phyloP scores from a whole-genome alignment of 2,113 vertebrate genomes.

The Paramormyrops kingsleyae region DNA sequence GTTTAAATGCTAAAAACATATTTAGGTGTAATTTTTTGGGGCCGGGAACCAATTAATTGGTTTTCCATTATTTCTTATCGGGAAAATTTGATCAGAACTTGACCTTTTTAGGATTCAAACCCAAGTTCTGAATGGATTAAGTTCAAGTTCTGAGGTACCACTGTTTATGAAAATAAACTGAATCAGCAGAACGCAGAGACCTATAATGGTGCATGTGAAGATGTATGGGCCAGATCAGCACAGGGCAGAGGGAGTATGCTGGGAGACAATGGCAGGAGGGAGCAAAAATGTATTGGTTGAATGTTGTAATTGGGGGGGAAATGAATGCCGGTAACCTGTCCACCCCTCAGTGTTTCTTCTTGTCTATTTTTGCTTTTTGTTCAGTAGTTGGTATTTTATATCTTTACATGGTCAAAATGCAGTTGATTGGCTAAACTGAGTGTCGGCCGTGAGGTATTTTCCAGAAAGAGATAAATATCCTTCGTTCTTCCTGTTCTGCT shows the following conservation, averaged over 20 bases:
- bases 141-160: too few relatives aligned
- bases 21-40: too few relatives aligned
- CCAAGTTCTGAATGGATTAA: too few relatives aligned
- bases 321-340: background rate
- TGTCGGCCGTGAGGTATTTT: background rate
- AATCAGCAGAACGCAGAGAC: too few relatives aligned
- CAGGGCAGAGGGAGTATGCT: background rate
- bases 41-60: too few relatives aligned
- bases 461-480: background rate
- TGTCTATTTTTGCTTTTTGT: background rate
- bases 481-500: background rate
- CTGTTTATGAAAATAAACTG: too few relatives aligned
- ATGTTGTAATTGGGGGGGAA: background rate
- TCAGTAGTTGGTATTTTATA: background rate
- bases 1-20: too few relatives aligned
- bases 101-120: too few relatives aligned
- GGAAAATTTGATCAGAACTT: too few relatives aligned
- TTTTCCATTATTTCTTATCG: too few relatives aligned
- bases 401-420: background rate
- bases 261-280: background rate
- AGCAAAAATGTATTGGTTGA: background rate
- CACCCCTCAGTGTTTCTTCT: background rate
- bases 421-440: background rate
- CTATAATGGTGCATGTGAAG: too few relatives aligned
- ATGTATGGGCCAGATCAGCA: too few relatives aligned